A percentile compares a stretch with the other conserved stretches of the same genome.
phyloP scores from a whole-genome alignment of 2,888 invertebrate species.

The Diarsia dahlii region DNA sequence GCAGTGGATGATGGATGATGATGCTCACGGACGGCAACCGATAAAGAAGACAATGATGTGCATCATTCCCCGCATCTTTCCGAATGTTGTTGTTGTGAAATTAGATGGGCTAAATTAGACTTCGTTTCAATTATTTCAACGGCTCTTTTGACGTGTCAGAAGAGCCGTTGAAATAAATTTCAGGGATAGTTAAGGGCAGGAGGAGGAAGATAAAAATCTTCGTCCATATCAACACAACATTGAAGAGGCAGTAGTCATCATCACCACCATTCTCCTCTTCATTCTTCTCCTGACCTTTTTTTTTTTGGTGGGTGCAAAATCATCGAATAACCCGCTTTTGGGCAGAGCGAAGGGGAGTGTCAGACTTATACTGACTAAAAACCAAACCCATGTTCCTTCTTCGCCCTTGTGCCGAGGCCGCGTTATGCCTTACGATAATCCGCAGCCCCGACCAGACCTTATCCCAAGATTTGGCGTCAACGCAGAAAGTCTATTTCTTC shows the following conservation, averaged over 20 bases:
- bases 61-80: background rate
- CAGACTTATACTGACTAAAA: too few species aligned
- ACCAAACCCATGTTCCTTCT: too few species aligned
- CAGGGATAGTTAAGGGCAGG: background rate
- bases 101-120: too few species aligned
- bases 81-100: background rate
- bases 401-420: too few species aligned
- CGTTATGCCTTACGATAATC: too few species aligned
- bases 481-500: too few species aligned
- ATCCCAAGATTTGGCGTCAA: background rate
- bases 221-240: background rate
- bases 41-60: background rate
- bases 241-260: background rate
- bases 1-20: too few species aligned
- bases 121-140: background rate
- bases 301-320: too few species aligned
- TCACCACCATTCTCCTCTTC: background rate
- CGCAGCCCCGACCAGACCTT: too few species aligned
- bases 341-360: too few species aligned
- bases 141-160: background rate
- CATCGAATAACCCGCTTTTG: too few species aligned
- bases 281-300: background rate
- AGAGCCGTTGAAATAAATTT: background rate
- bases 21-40: background rate
- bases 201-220: background rate